Conservation (phyloP, 2,888 invertebrate species). For the Drosophila lutescens region DNA sequence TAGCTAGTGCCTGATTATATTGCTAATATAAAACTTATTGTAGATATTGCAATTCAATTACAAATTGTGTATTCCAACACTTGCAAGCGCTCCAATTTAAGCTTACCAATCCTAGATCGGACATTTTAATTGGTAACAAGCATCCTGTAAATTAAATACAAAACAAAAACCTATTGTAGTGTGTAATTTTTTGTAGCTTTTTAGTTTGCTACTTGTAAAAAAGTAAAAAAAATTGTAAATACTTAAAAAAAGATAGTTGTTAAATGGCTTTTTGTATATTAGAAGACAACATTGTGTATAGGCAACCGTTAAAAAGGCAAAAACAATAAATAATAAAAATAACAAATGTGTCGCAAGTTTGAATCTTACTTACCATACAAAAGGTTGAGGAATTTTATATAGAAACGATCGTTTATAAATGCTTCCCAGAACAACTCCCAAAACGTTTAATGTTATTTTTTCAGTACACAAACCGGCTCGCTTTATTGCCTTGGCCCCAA, state of each 20-base stretch:
- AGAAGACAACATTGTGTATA: constrained; percentile 63
- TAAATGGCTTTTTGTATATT: constrained; percentile 69
- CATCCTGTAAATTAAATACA: constrained; percentile 39
- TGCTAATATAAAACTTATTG: constrained; percentile 33
- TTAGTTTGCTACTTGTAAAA: constrained; percentile 59
- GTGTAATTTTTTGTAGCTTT: constrained; percentile 58
- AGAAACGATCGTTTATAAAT: too few species aligned
- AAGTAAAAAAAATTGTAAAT: constrained; percentile 30
- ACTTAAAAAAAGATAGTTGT: constrained; percentile 61
- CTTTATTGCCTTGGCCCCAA: constrained; percentile 68
- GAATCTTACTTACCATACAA: background rate
- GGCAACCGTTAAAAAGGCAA: constrained; percentile 65
- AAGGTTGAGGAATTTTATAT: background rate
- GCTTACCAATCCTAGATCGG: constrained; percentile 29
- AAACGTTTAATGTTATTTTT: constrained; percentile 33
- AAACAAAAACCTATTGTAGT: constrained; percentile 42
- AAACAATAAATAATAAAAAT: constrained; percentile 41
- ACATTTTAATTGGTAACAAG: constrained; percentile 25
- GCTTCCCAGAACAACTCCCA: background rate
- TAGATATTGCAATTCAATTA: constrained; percentile 54
- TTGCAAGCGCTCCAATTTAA: constrained; percentile 41
- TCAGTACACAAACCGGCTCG: constrained; percentile 64
- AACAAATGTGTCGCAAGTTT: background rate
- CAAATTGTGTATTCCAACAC: constrained; percentile 14
- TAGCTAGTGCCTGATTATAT: constrained; percentile 67